Percentiles rank a stretch among this genome's conserved stretches.
phyloP scores from a whole-genome alignment of 2,113 vertebrate genomes.

The Sander lucioperca region DNA sequence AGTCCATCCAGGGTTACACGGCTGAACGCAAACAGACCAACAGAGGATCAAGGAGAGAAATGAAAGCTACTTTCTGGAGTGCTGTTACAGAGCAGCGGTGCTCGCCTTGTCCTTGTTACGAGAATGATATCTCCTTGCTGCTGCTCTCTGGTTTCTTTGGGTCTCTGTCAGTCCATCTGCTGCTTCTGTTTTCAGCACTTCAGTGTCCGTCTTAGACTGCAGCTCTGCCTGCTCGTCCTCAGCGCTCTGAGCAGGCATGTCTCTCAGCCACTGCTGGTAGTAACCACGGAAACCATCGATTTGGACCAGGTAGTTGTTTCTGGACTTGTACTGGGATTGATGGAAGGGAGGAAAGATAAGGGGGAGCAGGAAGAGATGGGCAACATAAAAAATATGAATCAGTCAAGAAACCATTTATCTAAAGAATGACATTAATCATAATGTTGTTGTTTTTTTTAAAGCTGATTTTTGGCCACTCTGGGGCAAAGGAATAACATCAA shows the following conservation, averaged over 20 bases:
- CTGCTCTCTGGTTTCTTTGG: constrained; percentile 57
- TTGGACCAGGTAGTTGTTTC: constrained; percentile 92
- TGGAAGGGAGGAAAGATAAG: not conserved
- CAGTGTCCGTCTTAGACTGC: not conserved
- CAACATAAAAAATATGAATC: not conserved
- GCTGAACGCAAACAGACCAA: not conserved
- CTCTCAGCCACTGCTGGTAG: constrained; percentile 91
- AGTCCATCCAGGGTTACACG: not conserved
- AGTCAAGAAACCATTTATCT: not conserved
- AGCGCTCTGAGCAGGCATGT: constrained; percentile 87
- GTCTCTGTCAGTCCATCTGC: constrained; percentile 30
- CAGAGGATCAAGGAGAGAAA: not conserved
- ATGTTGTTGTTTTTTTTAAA: not conserved
- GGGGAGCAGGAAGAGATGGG: not conserved
- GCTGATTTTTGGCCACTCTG: not conserved
- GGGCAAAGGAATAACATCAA: not conserved
- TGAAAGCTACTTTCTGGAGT: not conserved
- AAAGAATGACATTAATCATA: not conserved
- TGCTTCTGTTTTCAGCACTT: constrained; percentile 5
- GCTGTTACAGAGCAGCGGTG: not conserved
- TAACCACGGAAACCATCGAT: constrained; percentile 95
- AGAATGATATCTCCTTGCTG: constrained; percentile 41
- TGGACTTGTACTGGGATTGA: constrained; percentile 87
- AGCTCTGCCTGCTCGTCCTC: constrained; percentile 33
- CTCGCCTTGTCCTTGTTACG: constrained; percentile 20